Conservation (phyloP, 92 coral and sea anemone genomes). For the Scolanthus callimorphus region DNA sequence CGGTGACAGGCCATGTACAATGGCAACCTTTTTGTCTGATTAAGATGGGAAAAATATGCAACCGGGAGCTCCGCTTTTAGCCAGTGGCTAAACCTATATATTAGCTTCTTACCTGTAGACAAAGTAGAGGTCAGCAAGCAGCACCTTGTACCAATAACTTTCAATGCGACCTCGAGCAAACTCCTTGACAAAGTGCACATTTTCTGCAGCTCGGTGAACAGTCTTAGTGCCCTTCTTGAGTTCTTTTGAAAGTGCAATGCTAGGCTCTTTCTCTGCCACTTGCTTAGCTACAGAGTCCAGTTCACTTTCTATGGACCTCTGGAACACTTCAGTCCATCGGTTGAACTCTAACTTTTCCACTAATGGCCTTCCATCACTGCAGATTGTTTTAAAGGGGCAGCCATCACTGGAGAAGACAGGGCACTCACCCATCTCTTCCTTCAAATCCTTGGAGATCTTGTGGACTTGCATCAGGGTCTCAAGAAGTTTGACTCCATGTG, state of each 20-base stretch:
- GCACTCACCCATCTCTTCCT: constrained; percentile 86
- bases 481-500: constrained; percentile 75
- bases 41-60: too few relatives aligned
- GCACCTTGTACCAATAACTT: constrained; percentile 73
- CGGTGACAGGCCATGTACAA: too few relatives aligned
- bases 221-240: constrained; percentile 75
- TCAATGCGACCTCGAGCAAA: constrained; percentile 81
- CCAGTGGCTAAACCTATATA: too few relatives aligned
- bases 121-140: constrained; percentile 82
- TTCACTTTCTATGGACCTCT: constrained; percentile 42
- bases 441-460: constrained; percentile 61
- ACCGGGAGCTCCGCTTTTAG: too few relatives aligned
- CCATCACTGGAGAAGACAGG: constrained; percentile 86
- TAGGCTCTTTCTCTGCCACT: constrained; percentile 54
- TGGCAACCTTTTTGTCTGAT: too few relatives aligned
- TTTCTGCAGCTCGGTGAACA: constrained; percentile 80
- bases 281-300: constrained; percentile 36
- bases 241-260: constrained; percentile 72
- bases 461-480: constrained; percentile 78
- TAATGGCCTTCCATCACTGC: constrained; percentile 88
- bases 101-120: constrained; percentile 86
- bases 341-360: constrained; percentile 75
- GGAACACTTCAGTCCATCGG: constrained; percentile 75
- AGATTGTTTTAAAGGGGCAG: constrained; percentile 95
- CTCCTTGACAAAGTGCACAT: constrained; percentile 77